A percentile compares a stretch with the other conserved stretches of the same genome.
Conservation (phyloP, 2,888 invertebrate genomes). For the Pediacus dermestoides region DNA sequence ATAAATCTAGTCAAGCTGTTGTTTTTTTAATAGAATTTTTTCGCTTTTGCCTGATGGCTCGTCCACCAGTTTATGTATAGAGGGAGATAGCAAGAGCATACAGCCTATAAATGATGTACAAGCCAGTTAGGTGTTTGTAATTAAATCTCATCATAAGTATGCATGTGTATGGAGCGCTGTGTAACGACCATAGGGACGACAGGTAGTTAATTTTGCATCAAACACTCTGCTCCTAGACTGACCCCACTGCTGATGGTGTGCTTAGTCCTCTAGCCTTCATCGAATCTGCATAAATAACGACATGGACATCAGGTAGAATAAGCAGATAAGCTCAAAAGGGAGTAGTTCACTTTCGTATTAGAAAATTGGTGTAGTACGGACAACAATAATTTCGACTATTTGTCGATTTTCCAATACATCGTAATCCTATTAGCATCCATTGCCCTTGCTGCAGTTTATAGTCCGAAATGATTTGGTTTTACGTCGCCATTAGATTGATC, state of each 20-base stretch:
- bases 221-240: background rate
- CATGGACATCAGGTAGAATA: background rate
- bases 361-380: too few relatives aligned
- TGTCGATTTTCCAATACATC: too few relatives aligned
- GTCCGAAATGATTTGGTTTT: too few relatives aligned
- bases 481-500: too few relatives aligned
- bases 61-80: too few relatives aligned
- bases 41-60: too few relatives aligned
- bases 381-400: too few relatives aligned
- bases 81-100: too few relatives aligned
- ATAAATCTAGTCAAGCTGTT: too few relatives aligned
- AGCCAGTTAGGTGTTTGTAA: slow-evolving; percentile 12
- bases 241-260: background rate
- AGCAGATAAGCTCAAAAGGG: background rate
- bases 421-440: too few relatives aligned
- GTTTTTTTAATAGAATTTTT: too few relatives aligned
- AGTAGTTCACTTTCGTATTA: background rate
- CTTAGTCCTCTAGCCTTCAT: slow-evolving; percentile 1
- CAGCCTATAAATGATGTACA: slow-evolving; percentile 11
- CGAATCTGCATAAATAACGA: slow-evolving; percentile 3
- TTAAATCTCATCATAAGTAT: slow-evolving; percentile 10
- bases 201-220: slow-evolving; percentile 4
- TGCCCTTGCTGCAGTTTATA: too few relatives aligned
- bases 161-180: background rate
- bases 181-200: slow-evolving; percentile 4